phyloP scores from a whole-genome alignment of 2,113 vertebrate species.

The Amblyornis subalaris region DNA sequence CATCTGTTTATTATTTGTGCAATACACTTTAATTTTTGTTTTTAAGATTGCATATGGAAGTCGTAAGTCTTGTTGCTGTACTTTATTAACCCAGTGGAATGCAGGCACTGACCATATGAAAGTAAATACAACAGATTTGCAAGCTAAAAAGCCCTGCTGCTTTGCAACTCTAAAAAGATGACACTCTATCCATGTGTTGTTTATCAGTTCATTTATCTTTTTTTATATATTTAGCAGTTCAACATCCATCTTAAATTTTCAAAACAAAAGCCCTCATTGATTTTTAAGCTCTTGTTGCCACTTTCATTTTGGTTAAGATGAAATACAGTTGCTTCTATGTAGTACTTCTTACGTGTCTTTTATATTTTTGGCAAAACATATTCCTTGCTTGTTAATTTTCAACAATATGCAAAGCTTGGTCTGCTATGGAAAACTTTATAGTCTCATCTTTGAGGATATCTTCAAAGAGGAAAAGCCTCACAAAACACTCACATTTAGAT shows the following conservation, averaged over 20 bases:
- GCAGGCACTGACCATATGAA: constrained; percentile 7
- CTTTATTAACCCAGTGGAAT: constrained; percentile 31
- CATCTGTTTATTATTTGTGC: constrained; percentile 52
- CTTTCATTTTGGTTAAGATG: background rate
- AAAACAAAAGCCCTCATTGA: background rate
- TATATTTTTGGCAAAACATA: background rate
- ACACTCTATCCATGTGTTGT: background rate
- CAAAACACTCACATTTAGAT: background rate
- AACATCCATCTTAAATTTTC: background rate
- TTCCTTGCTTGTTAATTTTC: background rate
- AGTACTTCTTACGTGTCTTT: background rate
- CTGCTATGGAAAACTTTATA: background rate
- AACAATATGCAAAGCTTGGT: background rate
- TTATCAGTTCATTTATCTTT: background rate
- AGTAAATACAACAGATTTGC: background rate
- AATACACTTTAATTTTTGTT: background rate
- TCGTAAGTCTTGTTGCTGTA: constrained; percentile 8
- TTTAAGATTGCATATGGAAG: constrained; percentile 34
- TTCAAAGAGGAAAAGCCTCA: background rate
- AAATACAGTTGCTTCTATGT: background rate
- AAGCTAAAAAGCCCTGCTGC: background rate
- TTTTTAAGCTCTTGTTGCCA: background rate
- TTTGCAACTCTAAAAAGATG: background rate
- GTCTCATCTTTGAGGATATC: background rate
- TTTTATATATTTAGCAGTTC: background rate